These are phyloP conservation scores for Dolomedes plantarius DNA, from an alignment of 2,888 invertebrate genomes.

Conservation along the genomic window DNA sequence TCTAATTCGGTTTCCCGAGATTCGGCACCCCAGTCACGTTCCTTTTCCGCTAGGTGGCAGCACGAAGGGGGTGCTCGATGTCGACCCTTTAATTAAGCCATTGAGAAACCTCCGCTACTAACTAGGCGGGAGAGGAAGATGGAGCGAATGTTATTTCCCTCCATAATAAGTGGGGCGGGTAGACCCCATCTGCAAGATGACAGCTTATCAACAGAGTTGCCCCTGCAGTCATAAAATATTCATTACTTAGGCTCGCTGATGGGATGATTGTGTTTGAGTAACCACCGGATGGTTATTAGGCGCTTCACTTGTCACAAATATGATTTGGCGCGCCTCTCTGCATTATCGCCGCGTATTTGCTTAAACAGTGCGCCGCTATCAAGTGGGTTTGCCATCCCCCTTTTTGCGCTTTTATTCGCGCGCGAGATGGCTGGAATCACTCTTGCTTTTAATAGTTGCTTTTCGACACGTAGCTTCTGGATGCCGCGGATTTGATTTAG, in stretches of 20 bases:
- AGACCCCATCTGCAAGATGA: slow-evolving; percentile 63
- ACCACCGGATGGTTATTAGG: slow-evolving; percentile 70
- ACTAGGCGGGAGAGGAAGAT: slow-evolving; percentile 34
- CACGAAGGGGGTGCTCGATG: slow-evolving; percentile 22
- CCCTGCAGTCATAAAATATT: slow-evolving; percentile 70
- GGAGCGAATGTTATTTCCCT: slow-evolving; percentile 42
- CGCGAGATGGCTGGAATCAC: neutral
- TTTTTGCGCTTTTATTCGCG: slow-evolving; percentile 22
- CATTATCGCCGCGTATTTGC: slow-evolving; percentile 53
- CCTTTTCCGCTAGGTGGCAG: slow-evolving; percentile 46
- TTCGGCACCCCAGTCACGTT: slow-evolving; percentile 54
- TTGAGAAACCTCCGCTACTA: slow-evolving; percentile 55
- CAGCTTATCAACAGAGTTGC: slow-evolving; percentile 58
- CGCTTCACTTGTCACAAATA: slow-evolving; percentile 66
- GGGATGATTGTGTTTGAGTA: slow-evolving; percentile 70
- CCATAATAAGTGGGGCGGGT: slow-evolving; percentile 66
- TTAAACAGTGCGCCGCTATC: slow-evolving; percentile 34
- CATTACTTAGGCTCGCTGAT: slow-evolving; percentile 66
- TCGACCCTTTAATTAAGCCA: slow-evolving; percentile 68
- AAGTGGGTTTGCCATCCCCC: slow-evolving; percentile 24
- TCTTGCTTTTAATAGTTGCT: neutral
- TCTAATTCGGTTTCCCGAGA: slow-evolving; percentile 31
- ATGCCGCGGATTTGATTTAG: neutral
- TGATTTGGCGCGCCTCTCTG: slow-evolving; percentile 56
- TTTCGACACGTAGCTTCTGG: neutral